Percentiles rank a stretch among this genome's conserved stretches.
phyloP scores from a whole-genome alignment of 1,140 invertebrate species.

The Hyles euphorbiae region DNA sequence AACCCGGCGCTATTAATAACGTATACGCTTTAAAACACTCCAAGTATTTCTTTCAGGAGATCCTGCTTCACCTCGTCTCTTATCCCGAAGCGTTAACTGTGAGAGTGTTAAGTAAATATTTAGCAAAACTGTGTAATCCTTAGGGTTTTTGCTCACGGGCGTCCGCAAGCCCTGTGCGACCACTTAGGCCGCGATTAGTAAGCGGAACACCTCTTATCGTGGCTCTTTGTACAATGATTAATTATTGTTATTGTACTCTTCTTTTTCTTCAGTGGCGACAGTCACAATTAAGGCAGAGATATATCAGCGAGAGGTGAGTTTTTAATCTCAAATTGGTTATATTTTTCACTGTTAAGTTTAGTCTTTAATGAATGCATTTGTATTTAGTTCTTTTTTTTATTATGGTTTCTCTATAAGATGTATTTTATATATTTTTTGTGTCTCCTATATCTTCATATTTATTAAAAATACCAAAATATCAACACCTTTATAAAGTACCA shows the following conservation, averaged over 20 bases:
- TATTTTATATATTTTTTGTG: too few species aligned
- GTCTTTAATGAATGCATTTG: too few species aligned
- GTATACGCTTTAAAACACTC: constrained; percentile 11
- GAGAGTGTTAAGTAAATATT: constrained; percentile 43
- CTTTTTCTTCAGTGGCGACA: too few species aligned
- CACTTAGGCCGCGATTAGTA: constrained; percentile 35
- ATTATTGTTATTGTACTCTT: constrained; percentile 23
- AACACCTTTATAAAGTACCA: too few species aligned
- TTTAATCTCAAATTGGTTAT: too few species aligned
- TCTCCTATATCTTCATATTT: too few species aligned
- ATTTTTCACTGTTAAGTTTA: too few species aligned
- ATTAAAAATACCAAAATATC: too few species aligned
- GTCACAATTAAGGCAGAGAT: too few species aligned
- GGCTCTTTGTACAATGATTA: constrained; percentile 38
- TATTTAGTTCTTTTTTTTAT: too few species aligned
- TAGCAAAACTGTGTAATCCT: constrained; percentile 42
- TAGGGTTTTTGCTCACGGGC: constrained; percentile 26
- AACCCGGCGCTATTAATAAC: constrained; percentile 5
- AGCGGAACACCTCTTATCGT: constrained; percentile 33
- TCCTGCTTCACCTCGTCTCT: constrained; percentile 6
- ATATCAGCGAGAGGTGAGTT: too few species aligned
- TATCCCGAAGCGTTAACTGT: constrained; percentile 16
- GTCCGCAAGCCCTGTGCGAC: constrained; percentile 15
- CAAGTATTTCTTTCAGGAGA: constrained; percentile 18
- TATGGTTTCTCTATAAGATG: too few species aligned